phyloP scores from a whole-genome alignment of 2,797 vertebrate species.

The Sebastes variabilis region DNA sequence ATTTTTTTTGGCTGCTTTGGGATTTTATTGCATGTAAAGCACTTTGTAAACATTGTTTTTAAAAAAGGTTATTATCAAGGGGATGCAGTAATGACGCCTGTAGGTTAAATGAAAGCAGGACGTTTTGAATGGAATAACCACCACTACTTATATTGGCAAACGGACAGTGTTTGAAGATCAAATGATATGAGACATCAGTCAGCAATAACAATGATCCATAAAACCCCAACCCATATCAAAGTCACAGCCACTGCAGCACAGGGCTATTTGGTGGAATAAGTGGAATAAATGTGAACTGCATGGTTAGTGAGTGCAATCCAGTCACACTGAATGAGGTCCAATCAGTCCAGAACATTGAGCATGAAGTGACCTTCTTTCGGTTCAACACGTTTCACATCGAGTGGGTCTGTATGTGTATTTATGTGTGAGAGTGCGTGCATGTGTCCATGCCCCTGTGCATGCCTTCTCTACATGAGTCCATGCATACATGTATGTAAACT shows the following conservation, averaged over 20 bases:
- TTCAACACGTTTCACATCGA: not conserved
- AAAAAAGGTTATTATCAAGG: not conserved
- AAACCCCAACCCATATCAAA: slow-evolving; percentile 13
- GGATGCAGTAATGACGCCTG: not conserved
- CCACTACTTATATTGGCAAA: not conserved
- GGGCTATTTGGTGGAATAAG: slow-evolving; percentile 1
- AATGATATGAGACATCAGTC: slow-evolving; percentile 5
- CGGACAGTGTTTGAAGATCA: not conserved
- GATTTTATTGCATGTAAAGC: not conserved
- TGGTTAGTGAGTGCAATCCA: slow-evolving; percentile 15
- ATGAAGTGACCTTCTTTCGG: slow-evolving; percentile 42
- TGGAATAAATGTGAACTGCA: slow-evolving; percentile 28
- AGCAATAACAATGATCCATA: slow-evolving; percentile 26
- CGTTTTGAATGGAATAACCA: not conserved
- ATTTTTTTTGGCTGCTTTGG: not conserved
- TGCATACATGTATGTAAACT: not conserved
- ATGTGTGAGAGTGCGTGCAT: not conserved
- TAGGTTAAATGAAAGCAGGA: not conserved
- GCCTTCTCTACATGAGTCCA: not conserved
- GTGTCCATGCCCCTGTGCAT: not conserved
- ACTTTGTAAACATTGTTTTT: not conserved
- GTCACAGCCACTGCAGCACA: not conserved
- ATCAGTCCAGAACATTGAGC: slow-evolving; percentile 58
- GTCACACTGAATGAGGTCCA: slow-evolving; percentile 43
- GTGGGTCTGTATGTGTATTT: not conserved